Evolutionary conservation across 1,140 invertebrate species (phyloP), one percentile per base, ranked within the genome.

Genomic region (Euwallacea fornicatus): DNA sequence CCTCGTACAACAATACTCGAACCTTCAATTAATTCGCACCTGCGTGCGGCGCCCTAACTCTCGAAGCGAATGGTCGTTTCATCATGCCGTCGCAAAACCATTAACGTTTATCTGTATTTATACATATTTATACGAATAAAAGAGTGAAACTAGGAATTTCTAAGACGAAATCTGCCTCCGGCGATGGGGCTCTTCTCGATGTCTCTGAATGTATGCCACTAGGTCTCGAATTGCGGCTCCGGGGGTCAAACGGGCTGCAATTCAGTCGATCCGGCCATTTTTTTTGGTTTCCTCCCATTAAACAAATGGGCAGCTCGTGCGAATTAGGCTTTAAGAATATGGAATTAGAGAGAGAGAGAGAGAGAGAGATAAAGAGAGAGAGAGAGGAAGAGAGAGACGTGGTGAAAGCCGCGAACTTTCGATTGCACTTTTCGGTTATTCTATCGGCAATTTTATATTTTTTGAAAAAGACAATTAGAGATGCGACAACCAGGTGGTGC

Each of bases 201-300:
- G 4, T 58, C 21, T 21, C 42, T 42, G 33, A 33, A 59, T 59
- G 13, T 61, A 42, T 61, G 59, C 59, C 59, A 61, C 21, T 61
- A 42, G 59, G 59, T 61, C 59, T 61, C 59, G 59, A 61, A 61
- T 61, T n/a, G 16, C 16, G 4, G 21, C 41, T 11, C 41, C 16
- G 21, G 11, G 10, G 59, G 59, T 41, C 21, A 42, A 41, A 42
- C 11, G 41, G 42, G 59, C n/a, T n/a, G n/a, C n/a, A n/a, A n/a
- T n/a, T n/a, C n/a, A n/a, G n/a, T n/a, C n/a, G n/a, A 7, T 42
- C 41, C 59, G 59, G 41, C 11, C 59, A 58, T 58, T 58, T 58
- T n/a, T 58, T 58, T 21, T 16, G 42, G 41, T n/a, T 15, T 53
- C 46, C 43, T 15, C 47, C 21, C 11, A 16, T 53, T 15, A 53